Percentiles rank a stretch among this genome's conserved stretches.
Evolutionary conservation across 1,140 invertebrate genomes (phyloP).

Genomic region (Aradophagus sp.): DNA sequence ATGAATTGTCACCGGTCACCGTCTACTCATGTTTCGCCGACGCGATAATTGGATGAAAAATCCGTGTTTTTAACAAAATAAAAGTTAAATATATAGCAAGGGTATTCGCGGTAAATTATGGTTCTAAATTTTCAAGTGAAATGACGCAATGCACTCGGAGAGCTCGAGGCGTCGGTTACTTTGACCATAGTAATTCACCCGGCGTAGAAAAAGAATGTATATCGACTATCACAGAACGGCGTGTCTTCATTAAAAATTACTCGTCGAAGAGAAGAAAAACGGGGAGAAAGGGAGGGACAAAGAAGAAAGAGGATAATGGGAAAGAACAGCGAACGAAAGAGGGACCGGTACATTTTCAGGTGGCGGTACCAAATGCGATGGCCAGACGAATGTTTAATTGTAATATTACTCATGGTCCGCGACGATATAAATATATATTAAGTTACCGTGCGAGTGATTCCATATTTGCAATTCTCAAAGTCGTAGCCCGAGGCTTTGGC

Average conservation of each 20-base stretch:
- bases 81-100: conserved; percentile 23
- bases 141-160: conserved; percentile 14
- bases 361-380: neutral
- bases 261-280: neutral
- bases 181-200: conserved; percentile 18
- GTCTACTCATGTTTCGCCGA: too few relatives aligned
- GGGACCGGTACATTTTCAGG: too few relatives aligned
- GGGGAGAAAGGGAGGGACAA: too few relatives aligned
- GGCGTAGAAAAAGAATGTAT: conserved; percentile 10
- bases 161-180: conserved; percentile 19
- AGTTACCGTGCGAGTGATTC: conserved; percentile 53
- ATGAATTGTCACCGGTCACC: too few relatives aligned
- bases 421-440: conserved; percentile 53
- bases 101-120: conserved; percentile 9
- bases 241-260: conserved; percentile 27
- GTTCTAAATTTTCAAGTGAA: conserved; percentile 21
- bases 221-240: conserved; percentile 16
- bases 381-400: conserved; percentile 29
- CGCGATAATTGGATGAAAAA: conserved; percentile 1
- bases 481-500: conserved; percentile 62
- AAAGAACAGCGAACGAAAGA: too few relatives aligned
- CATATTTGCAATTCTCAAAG: conserved; percentile 65
- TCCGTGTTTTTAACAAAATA: neutral
- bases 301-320: too few relatives aligned
- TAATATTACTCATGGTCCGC: conserved; percentile 17